Evolutionary conservation across 2,888 invertebrate genomes (phyloP).

Genomic region (Caenorhabditis angaria): DNA sequence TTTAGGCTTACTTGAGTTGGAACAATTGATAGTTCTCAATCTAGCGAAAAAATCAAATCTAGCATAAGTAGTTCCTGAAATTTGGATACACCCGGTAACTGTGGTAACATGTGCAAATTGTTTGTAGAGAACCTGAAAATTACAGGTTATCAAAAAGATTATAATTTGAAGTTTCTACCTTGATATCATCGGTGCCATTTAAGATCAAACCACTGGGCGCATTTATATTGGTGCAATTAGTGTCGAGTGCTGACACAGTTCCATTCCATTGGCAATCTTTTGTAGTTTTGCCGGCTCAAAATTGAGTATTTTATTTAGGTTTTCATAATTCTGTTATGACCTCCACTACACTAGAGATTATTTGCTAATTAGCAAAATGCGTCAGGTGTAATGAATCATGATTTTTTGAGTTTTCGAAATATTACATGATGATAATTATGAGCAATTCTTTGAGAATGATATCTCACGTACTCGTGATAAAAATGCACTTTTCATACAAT

Average conservation of each 20-base stretch:
- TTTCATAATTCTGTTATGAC: too few relatives aligned
- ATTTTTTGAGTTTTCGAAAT: too few relatives aligned
- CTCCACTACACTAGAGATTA: too few relatives aligned
- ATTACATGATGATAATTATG: too few relatives aligned
- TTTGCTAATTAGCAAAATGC: too few relatives aligned
- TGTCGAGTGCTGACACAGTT: constrained; percentile 21
- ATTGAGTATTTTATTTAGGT: neutral
- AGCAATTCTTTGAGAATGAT: too few relatives aligned
- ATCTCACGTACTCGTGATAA: too few relatives aligned
- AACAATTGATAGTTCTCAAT: constrained; percentile 27
- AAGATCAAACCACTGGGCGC: constrained; percentile 6
- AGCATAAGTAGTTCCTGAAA: constrained; percentile 19
- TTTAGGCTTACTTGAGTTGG: constrained; percentile 16
- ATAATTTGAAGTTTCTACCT: constrained; percentile 11
- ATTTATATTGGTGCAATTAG: constrained; percentile 33
- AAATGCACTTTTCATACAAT: too few relatives aligned
- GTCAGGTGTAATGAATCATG: too few relatives aligned
- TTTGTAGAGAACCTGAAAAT: constrained; percentile 27
- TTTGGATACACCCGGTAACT: constrained; percentile 35
- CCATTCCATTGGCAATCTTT: constrained; percentile 40
- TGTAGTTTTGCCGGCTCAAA: constrained; percentile 30
- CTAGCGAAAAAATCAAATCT: constrained; percentile 41
- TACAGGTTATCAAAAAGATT: neutral
- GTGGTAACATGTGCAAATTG: constrained; percentile 33
- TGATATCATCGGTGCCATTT: constrained; percentile 17